Conservation (phyloP, 2,888 invertebrate genomes). For the Catonia carolina region DNA sequence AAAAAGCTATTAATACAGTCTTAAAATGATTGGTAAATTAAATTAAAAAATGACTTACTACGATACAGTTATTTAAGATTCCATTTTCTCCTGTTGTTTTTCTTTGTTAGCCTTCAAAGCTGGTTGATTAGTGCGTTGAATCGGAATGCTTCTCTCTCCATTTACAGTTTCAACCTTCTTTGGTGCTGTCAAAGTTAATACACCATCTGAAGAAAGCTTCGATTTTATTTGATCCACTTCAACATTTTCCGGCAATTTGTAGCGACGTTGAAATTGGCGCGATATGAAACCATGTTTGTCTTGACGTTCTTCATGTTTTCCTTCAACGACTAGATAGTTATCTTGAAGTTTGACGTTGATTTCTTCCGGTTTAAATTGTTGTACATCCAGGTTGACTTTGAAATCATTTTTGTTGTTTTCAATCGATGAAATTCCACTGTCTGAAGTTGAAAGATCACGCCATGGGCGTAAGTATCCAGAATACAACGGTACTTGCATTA, state of each 20-base stretch:
- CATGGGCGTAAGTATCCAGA: conserved; percentile 32
- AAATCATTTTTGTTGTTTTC: conserved; percentile 33
- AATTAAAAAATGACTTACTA: too few species aligned
- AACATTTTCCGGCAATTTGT: conserved; percentile 42
- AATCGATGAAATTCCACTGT: conserved; percentile 34
- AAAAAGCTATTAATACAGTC: too few species aligned
- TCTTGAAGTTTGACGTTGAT: conserved; percentile 43
- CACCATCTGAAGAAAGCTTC: conserved; percentile 41
- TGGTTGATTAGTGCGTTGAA: conserved; percentile 33
- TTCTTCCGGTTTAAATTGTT: conserved; percentile 44
- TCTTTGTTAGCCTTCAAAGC: conserved; percentile 27
- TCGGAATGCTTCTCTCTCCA: conserved; percentile 28
- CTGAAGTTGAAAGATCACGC: conserved; percentile 28
- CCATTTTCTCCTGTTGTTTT: conserved; percentile 1
- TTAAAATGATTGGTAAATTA: too few species aligned
- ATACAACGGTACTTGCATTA: conserved; percentile 20
- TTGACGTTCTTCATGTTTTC: conserved; percentile 43
- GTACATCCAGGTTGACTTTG: conserved; percentile 42
- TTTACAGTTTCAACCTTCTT: conserved; percentile 17
- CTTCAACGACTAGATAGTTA: conserved; percentile 41
- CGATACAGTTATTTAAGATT: too few species aligned
- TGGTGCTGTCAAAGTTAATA: conserved; percentile 37
- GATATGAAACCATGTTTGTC: conserved; percentile 44
- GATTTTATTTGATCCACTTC: conserved; percentile 40
- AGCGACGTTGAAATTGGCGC: conserved; percentile 43